These are phyloP conservation scores for Brachystomella parvula DNA, from an alignment of 1,140 invertebrate species.

Conservation along the genomic window DNA sequence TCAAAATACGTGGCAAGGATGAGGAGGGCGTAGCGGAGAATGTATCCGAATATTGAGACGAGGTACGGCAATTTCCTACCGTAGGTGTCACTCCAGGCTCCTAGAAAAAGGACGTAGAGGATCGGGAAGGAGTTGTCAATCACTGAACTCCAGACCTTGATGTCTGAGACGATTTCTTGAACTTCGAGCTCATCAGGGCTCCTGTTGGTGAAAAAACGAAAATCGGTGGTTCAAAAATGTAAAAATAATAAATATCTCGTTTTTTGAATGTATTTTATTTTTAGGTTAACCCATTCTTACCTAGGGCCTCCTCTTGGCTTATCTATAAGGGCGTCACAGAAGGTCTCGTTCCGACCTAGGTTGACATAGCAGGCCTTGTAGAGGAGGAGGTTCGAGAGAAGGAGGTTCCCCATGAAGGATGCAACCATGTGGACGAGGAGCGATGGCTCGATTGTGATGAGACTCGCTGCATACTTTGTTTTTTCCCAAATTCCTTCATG, in stretches of 20 bases:
- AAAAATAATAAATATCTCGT: neutral
- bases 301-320: conserved; percentile 12
- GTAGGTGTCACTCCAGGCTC: conserved; percentile 38
- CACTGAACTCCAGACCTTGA: conserved; percentile 37
- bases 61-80: conserved; percentile 68
- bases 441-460: conserved; percentile 11
- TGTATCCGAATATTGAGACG: conserved; percentile 68
- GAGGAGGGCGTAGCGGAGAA: conserved; percentile 64
- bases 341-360: conserved; percentile 56
- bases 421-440: conserved; percentile 27
- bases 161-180: conserved; percentile 33
- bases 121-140: conserved; percentile 36
- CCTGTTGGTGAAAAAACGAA: neutral
- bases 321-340: conserved; percentile 57
- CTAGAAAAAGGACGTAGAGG: conserved; percentile 37
- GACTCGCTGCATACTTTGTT: neutral
- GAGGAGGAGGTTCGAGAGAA: conserved; percentile 56
- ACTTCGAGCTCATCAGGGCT: conserved; percentile 14
- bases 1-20: conserved; percentile 64
- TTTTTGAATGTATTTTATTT: neutral
- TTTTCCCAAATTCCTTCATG: neutral
- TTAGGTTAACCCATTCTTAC: neutral
- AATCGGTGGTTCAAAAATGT: neutral
- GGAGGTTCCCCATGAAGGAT: conserved; percentile 34
- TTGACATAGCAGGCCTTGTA: conserved; percentile 77